Percentiles rank a stretch among this genome's conserved stretches.
Conservation (phyloP, 2,888 invertebrate species). For the Drosophila siamana region DNA sequence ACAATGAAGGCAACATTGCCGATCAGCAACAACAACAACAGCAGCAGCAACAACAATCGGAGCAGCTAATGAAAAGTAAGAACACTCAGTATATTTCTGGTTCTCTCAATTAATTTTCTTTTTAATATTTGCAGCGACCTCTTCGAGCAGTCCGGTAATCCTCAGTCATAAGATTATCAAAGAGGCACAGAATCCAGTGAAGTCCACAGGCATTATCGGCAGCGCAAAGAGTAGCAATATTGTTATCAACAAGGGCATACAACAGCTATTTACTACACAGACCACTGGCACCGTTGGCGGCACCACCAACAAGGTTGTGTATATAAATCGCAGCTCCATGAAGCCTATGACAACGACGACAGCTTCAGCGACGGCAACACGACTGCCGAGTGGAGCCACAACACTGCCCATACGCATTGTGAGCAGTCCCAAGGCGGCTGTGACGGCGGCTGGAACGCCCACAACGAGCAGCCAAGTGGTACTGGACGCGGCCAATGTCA, state of each 20-base stretch:
- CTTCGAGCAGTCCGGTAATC: slow-evolving; percentile 68
- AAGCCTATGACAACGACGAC: slow-evolving; percentile 82
- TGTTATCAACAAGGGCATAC: slow-evolving; percentile 77
- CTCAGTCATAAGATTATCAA: slow-evolving; percentile 83
- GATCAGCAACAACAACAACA: slow-evolving; percentile 65
- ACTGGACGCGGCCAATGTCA: slow-evolving; percentile 50
- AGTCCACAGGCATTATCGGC: slow-evolving; percentile 33
- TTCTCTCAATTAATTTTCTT: neutral
- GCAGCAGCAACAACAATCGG: slow-evolving; percentile 28
- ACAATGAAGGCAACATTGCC: slow-evolving; percentile 85
- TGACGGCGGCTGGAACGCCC: slow-evolving; percentile 26
- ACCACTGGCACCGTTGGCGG: slow-evolving; percentile 23
- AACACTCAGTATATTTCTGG: neutral
- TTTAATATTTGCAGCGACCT: slow-evolving; percentile 18
- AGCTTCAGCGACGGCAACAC: slow-evolving; percentile 56
- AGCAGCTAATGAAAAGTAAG: slow-evolving; percentile 55
- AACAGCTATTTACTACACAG: slow-evolving; percentile 61
- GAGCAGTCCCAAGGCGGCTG: slow-evolving; percentile 43
- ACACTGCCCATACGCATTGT: slow-evolving; percentile 61
- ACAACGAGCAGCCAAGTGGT: slow-evolving; percentile 37
- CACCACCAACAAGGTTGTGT: slow-evolving; percentile 82
- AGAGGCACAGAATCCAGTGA: slow-evolving; percentile 59
- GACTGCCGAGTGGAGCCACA: slow-evolving; percentile 72
- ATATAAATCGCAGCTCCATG: slow-evolving; percentile 84
- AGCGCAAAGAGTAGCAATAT: slow-evolving; percentile 64